A percentile compares a stretch with the other conserved stretches of the same genome.
Evolutionary conservation across 2,113 vertebrate genomes (phyloP).

Genomic region (Chionomys nivalis): DNA sequence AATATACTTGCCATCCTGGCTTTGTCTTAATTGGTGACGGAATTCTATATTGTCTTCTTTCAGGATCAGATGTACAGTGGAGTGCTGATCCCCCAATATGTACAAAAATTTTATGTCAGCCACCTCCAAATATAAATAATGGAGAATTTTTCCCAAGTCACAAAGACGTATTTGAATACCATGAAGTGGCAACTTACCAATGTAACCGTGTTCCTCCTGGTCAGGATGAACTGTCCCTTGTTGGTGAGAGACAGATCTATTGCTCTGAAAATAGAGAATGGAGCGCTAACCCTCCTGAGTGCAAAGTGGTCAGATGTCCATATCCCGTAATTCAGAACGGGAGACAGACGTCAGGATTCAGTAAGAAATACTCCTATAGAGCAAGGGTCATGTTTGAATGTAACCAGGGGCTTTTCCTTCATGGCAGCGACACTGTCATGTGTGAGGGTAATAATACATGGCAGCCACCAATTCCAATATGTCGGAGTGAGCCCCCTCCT

Average conservation of each 20-base stretch:
- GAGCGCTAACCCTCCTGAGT: background rate
- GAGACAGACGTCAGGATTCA: background rate
- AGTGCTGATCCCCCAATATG: background rate
- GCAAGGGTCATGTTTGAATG: background rate
- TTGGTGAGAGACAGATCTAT: background rate
- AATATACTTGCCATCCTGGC: background rate
- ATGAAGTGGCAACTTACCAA: background rate
- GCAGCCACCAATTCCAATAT: background rate
- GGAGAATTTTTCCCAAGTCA: background rate
- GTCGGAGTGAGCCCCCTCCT: accelerated
- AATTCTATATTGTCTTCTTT: background rate
- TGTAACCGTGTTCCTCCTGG: background rate
- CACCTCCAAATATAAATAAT: background rate
- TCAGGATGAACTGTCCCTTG: background rate
- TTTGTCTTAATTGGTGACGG: background rate
- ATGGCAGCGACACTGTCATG: accelerated
- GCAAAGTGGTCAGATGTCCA: conserved; percentile 44
- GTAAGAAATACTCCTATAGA: background rate
- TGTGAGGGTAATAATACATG: background rate
- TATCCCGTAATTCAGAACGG: background rate
- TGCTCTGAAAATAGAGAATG: background rate
- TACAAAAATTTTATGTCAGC: background rate
- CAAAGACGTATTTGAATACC: background rate
- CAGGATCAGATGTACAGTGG: background rate
- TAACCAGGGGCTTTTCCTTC: background rate